Evolutionary conservation across 92 coral and sea anemone genomes (phyloP), one percentile per base, ranked within the genome.

Genomic region (Montipora capitata): DNA sequence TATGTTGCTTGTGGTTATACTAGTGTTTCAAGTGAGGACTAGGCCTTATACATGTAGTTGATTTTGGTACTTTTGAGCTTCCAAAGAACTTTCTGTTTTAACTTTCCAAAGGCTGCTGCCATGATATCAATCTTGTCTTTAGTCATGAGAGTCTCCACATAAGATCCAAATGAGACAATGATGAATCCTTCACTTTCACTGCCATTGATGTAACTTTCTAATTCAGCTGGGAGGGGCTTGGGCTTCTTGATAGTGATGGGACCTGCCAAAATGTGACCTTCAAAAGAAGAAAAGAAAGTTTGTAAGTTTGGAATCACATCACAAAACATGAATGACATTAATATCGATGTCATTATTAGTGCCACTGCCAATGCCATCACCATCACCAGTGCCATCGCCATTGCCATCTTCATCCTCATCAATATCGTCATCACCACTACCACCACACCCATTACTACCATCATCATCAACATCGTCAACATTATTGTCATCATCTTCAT

Each of bases 71-170:
- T 93, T 89, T 82, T 83, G 51, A 43, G 80, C 20, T 85, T 94
- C 97, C 97, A 94, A 16, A 94, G 14, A 13, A 94, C 95, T 45
- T 80, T 91, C 65, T 94, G 92, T 66, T 88, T 94, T 68, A 94
- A 72, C 40, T 87, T 85, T 15, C 88, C 93, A 85, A 94, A 94
- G 1, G 93, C 95, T n/a, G 68, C 4, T 3, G 77, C 85, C 85
- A 81, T 3, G 9, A 68, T 16, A 49, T 81, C 42, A 0, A 81
- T n/a, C 63, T 38, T 81, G 6, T 56, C 76, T 39, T 81, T 51
- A 40, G 67, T 4, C 15, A 81, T 14, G 38, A 67, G 3, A 35
- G 8, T 51, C 39, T 68, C 54, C 66, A 54, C 77, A 52, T 81
- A 68, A 3, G 77, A 68, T 11, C 91, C 91, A 80, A 87, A 87